Base-by-base conservation (phyloP, 1,140 invertebrate species). In the Frieseomelitta varia region DNA sequence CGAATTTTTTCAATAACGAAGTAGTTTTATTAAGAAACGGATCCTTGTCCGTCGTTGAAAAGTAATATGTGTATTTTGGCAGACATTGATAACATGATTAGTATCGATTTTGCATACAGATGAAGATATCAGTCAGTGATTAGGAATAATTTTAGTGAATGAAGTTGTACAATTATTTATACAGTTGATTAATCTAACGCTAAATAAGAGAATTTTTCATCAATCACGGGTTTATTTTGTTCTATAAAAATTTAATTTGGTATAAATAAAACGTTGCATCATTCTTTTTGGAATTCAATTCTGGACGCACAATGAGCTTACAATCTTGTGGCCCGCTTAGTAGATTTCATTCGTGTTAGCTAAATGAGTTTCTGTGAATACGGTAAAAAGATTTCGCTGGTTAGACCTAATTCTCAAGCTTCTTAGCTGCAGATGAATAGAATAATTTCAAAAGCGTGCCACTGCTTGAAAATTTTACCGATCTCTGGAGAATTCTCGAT, bases 51-150 rank as follows among this genome's bases (percentile, higher is more conserved):
- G 6, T 27, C 39, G 8, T 47, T 47, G 39, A 47, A 47, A 47
- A 56, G 53, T 58, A 53, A 15, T 78, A 55, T 0, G 63, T 24
- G 12, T 21, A 76, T 53, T 71, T 83, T n/a, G 24, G 21, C 19
- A 78, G 81, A 71, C 39, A 11, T 47, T 56, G 55, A 76, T 71
- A 83, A 61, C n/a, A 78, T 78, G 68, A 83, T 83, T 53, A 71
- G 39, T 58, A 83, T 83, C 21, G 75, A 83, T 83, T 47, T 56
- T n/a, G 21, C 17, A n/a, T n/a, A 24, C 15, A 47, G 19, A 24
- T 11, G 19, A 15, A 39, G 51, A 55, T 39, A 77, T 53, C n/a
- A 39, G 39, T 77, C 30, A 19, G 53, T 24, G n/a, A 65, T 78
- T 51, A 77, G 19, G 30, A 58, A 34, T 34, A 30, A 39, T 81